Evolutionary conservation across 2,888 invertebrate genomes (phyloP).

Genomic region (Hylaea fasciaria): DNA sequence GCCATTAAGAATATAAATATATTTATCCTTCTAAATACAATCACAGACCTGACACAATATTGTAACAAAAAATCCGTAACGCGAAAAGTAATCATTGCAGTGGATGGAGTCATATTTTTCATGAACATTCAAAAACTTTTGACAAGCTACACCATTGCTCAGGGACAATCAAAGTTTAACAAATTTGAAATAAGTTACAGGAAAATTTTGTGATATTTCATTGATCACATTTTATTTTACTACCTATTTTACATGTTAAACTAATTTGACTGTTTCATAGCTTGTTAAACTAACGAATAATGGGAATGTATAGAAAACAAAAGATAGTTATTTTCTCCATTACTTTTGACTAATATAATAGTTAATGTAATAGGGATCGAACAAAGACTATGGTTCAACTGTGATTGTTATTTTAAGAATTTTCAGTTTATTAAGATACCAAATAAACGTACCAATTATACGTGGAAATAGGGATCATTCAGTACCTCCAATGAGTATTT

Average conservation of each 20-base stretch:
- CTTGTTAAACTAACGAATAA: too few species aligned
- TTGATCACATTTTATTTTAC: slow-evolving; percentile 2
- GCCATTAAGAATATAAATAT: slow-evolving; percentile 23
- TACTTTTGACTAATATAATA: too few species aligned
- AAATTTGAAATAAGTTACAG: slow-evolving; percentile 21
- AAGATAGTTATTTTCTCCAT: too few species aligned
- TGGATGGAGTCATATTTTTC: slow-evolving; percentile 6
- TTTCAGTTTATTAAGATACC: background rate
- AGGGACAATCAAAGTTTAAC: slow-evolving; percentile 6
- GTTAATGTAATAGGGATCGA: too few species aligned
- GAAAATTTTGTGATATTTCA: background rate
- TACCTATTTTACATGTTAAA: background rate
- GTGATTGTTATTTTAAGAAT: background rate
- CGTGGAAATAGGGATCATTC: slow-evolving; percentile 27
- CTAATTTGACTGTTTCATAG: background rate
- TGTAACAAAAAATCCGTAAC: slow-evolving; percentile 1
- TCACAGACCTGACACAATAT: background rate
- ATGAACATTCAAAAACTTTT: slow-evolving; percentile 6
- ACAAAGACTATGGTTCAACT: too few species aligned
- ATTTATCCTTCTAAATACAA: background rate
- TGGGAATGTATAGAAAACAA: too few species aligned
- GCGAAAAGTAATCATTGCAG: background rate
- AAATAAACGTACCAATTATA: slow-evolving; percentile 27
- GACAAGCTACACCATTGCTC: slow-evolving; percentile 11
- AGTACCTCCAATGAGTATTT: slow-evolving; percentile 39